Conservation (phyloP, 2,113 vertebrate species). For the Benitochromis conjunctus region DNA sequence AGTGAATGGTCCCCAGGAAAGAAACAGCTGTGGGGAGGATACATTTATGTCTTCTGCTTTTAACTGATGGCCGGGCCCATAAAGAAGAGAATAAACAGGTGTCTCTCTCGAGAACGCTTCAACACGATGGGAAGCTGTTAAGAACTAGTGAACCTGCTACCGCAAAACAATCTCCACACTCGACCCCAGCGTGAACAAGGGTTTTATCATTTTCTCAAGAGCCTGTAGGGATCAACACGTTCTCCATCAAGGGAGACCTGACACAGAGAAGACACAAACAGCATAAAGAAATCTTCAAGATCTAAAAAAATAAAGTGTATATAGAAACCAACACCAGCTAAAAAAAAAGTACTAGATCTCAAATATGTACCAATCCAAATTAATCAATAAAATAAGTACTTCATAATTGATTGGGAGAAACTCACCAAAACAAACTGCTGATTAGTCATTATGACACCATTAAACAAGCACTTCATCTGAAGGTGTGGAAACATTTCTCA, state of each 20-base stretch:
- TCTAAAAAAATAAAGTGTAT: neutral
- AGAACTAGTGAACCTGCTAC: neutral
- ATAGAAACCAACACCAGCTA: neutral
- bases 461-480: neutral
- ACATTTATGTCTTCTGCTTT: neutral
- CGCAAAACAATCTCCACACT: neutral
- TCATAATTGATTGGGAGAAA: neutral
- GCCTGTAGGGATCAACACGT: neutral
- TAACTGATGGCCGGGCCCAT: neutral
- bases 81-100: neutral
- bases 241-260: neutral
- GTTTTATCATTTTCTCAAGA: neutral
- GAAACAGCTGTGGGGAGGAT: constrained; percentile 11
- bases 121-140: neutral
- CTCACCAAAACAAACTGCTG: neutral
- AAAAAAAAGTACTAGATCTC: neutral
- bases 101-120: neutral
- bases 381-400: neutral
- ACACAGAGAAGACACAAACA: neutral
- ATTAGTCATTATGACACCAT: neutral
- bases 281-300: neutral
- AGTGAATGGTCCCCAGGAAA: constrained; percentile 13
- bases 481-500: neutral
- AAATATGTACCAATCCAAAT: neutral
- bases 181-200: neutral